These are phyloP conservation scores for Lasioglossum albipes DNA, from an alignment of 1,140 invertebrate genomes.

Conservation along the genomic window DNA sequence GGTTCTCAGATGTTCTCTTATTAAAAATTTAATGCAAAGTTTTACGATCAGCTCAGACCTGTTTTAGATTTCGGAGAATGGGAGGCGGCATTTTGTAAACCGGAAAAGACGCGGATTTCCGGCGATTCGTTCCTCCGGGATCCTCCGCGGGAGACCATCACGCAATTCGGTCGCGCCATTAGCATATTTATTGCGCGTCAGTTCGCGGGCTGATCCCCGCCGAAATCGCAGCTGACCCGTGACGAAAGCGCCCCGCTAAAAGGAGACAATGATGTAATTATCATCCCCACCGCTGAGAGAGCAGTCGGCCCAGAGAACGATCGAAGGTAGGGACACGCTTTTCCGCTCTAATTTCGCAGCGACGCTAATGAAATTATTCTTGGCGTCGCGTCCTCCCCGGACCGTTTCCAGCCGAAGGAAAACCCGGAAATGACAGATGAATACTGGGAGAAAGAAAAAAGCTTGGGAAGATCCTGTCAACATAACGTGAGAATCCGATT, in stretches of 20 bases:
- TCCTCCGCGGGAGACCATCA: constrained; percentile 24
- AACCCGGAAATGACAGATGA: background rate
- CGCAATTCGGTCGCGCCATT: constrained; percentile 58
- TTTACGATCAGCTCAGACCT: no score
- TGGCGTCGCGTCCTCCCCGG: background rate
- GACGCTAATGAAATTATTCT: constrained; percentile 38
- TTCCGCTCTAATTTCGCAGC: constrained; percentile 9
- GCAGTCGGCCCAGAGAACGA: background rate
- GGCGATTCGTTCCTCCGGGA: background rate
- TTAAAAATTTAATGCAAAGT: no score
- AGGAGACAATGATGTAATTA: constrained; percentile 44
- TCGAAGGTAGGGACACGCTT: constrained; percentile 14
- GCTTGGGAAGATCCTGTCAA: background rate
- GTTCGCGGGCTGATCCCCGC: constrained; percentile 17
- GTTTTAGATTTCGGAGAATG: background rate
- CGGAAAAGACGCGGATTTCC: background rate
- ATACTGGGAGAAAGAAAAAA: background rate
- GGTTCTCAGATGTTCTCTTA: no score
- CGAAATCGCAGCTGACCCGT: constrained; percentile 20
- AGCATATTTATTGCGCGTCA: constrained; percentile 73
- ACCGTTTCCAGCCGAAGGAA: background rate
- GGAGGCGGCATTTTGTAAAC: background rate
- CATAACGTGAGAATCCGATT: no score
- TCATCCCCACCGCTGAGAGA: background rate
- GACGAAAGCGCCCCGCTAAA: constrained; percentile 2